Evolutionary conservation across 2,113 vertebrate species (phyloP).

Genomic region (Ranitomeya variabilis): DNA sequence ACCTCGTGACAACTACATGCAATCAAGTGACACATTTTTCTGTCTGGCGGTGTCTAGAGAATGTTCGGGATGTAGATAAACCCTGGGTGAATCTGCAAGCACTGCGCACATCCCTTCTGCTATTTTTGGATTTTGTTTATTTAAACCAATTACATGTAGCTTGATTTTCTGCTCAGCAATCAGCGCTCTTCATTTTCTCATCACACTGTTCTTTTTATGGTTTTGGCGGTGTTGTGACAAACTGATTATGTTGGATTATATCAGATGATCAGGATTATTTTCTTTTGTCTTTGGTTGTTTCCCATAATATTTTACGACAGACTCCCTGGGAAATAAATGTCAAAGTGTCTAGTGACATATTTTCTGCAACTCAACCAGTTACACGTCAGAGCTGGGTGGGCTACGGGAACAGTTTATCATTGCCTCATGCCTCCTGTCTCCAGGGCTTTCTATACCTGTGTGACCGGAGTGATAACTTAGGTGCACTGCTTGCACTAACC

Average conservation of each 20-base stretch:
- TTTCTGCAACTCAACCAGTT: neutral
- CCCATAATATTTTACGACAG: neutral
- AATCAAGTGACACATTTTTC: neutral
- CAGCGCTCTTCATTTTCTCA: neutral
- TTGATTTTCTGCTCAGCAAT: slow-evolving; percentile 5
- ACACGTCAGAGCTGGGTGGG: neutral
- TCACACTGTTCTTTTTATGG: neutral
- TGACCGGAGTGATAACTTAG: no score
- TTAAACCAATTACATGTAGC: neutral
- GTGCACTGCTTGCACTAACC: no score
- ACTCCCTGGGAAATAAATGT: slow-evolving; percentile 8
- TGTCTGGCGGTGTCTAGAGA: neutral
- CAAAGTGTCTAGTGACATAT: neutral
- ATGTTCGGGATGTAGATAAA: neutral
- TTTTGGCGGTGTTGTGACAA: neutral
- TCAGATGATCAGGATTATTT: slow-evolving; percentile 13
- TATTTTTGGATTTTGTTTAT: slow-evolving; percentile 10
- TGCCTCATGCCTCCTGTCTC: neutral
- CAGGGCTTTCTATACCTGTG: neutral
- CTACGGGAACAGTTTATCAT: neutral
- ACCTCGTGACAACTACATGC: no score
- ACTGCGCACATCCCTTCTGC: neutral
- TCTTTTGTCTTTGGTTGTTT: slow-evolving; percentile 1
- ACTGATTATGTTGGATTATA: slow-evolving; percentile 20
- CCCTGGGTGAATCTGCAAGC: neutral